Evolutionary conservation across 2,888 invertebrate genomes (phyloP).

Genomic region (Ectemnius lituratus): DNA sequence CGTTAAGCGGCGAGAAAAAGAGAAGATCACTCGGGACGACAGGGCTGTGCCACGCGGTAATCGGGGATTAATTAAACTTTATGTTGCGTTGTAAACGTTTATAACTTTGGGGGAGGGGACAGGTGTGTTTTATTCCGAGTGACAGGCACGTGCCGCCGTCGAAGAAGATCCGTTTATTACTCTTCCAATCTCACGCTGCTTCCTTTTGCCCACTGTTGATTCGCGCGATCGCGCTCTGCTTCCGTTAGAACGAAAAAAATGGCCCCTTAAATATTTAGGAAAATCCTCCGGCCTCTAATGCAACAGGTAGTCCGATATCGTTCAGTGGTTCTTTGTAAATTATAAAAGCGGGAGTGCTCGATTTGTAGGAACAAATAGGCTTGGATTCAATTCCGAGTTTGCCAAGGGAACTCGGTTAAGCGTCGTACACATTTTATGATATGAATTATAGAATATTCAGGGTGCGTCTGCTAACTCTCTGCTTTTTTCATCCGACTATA

Average conservation of each 20-base stretch:
- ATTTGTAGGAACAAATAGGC: conserved; percentile 1
- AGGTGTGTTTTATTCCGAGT: conserved; percentile 62
- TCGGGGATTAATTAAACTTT: conserved; percentile 77
- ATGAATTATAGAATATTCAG: too few species aligned
- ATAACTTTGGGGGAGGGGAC: conserved; percentile 64
- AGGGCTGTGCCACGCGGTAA: conserved; percentile 61
- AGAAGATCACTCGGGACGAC: not conserved
- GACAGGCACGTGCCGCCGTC: conserved; percentile 50
- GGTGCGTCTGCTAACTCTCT: too few species aligned
- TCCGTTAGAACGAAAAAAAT: not conserved
- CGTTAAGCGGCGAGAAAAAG: conserved; percentile 31
- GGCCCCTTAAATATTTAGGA: conserved; percentile 52
- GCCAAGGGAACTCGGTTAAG: too few species aligned
- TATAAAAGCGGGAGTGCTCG: conserved; percentile 37
- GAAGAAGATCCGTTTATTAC: conserved; percentile 45
- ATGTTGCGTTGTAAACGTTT: conserved; percentile 74
- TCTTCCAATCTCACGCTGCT: not conserved
- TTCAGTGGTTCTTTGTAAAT: conserved; percentile 27
- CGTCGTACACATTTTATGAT: too few species aligned
- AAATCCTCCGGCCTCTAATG: conserved; percentile 35
- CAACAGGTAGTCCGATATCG: conserved; percentile 57
- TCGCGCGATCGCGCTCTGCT: conserved; percentile 15
- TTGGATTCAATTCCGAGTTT: too few species aligned
- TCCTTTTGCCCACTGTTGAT: conserved; percentile 7
- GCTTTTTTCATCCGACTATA: too few species aligned